Percentiles rank a stretch among this genome's conserved stretches.
Evolutionary conservation across 2,888 invertebrate species (phyloP).

Genomic region (Drosophila picticornis): DNA sequence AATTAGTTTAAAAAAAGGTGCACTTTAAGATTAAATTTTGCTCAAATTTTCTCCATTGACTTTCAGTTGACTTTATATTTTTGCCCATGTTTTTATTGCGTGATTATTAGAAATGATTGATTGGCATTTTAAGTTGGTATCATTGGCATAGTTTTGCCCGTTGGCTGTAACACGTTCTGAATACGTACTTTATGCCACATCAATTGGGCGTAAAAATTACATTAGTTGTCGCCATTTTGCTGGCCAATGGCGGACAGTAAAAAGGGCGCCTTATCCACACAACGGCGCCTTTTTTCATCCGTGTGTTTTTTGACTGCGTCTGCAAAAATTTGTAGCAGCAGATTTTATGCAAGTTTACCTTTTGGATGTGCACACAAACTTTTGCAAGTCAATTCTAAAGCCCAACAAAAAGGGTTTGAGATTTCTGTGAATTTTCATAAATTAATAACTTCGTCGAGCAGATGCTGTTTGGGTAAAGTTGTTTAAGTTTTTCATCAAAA

Average conservation of each 20-base stretch:
- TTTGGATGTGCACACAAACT: conserved; percentile 53
- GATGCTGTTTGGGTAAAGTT: conserved; percentile 32
- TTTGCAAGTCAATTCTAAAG: conserved; percentile 38
- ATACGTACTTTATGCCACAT: conserved; percentile 57
- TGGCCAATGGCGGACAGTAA: conserved; percentile 51
- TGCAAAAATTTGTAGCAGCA: conserved; percentile 55
- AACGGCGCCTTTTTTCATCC: conserved; percentile 17
- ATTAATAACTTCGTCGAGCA: conserved; percentile 61
- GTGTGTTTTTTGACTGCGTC: background rate
- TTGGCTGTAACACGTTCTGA: conserved; percentile 38
- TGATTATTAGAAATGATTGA: background rate
- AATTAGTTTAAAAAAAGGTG: background rate
- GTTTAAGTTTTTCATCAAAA: conserved; percentile 68
- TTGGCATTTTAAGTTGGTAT: conserved; percentile 16
- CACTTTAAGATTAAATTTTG: background rate
- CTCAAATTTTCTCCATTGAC: background rate
- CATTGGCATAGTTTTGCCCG: conserved; percentile 16
- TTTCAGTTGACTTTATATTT: background rate
- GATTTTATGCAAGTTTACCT: conserved; percentile 68
- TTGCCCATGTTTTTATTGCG: background rate
- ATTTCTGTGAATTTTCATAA: conserved; percentile 52
- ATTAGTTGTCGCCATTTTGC: conserved; percentile 62
- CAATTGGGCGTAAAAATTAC: conserved; percentile 67
- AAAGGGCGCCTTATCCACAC: conserved; percentile 42
- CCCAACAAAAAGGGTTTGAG: conserved; percentile 44